A percentile compares a stretch with the other conserved stretches of the same genome.
Conservation (phyloP, 2,797 vertebrate species). For the Erethizon dorsatum region DNA sequence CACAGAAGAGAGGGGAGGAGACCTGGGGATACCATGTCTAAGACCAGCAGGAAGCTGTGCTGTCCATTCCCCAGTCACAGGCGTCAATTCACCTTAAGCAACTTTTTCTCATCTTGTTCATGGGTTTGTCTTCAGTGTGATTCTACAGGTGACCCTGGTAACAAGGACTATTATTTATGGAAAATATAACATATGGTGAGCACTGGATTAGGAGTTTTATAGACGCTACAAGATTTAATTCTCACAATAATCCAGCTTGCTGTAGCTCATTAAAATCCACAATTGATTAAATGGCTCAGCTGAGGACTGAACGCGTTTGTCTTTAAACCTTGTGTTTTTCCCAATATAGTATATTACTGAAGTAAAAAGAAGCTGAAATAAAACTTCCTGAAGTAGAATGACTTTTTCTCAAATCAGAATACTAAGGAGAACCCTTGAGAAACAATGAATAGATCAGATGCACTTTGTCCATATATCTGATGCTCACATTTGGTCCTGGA, state of each 20-base stretch:
- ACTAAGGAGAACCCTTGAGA: neutral
- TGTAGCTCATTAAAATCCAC: neutral
- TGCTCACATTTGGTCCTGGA: neutral
- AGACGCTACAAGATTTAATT: neutral
- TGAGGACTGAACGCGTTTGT: neutral
- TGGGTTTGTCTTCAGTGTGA: neutral
- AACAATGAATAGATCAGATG: neutral
- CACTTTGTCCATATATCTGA: neutral
- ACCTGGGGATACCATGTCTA: fast-evolving
- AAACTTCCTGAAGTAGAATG: neutral
- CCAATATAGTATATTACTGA: neutral
- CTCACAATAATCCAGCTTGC: neutral
- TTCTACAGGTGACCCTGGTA: neutral
- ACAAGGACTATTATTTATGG: neutral
- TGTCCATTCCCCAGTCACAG: neutral
- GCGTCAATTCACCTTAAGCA: neutral
- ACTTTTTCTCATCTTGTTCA: neutral
- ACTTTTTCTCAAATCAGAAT: neutral
- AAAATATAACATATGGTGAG: neutral
- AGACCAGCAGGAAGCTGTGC: neutral
- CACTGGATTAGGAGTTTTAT: neutral
- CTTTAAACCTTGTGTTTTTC: neutral
- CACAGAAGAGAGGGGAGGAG: neutral
- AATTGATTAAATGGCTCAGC: neutral
- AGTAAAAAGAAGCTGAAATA: neutral